phyloP scores from a whole-genome alignment of 2,113 vertebrate genomes.

The Ictalurus furcatus region DNA sequence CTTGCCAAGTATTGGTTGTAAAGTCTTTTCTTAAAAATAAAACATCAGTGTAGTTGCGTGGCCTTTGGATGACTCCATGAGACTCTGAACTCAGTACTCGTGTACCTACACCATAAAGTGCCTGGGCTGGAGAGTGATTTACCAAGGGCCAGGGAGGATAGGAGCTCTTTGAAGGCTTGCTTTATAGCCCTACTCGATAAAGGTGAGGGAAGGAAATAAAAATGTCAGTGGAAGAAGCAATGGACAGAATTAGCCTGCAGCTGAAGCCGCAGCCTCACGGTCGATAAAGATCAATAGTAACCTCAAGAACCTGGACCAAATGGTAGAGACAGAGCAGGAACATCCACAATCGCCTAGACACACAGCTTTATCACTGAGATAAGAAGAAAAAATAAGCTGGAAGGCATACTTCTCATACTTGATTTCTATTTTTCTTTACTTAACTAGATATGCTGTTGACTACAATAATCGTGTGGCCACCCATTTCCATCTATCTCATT shows the following conservation, averaged over 20 bases:
- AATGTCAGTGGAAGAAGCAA: slow-evolving; percentile 60
- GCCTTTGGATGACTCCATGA: background rate
- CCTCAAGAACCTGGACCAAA: slow-evolving; percentile 55
- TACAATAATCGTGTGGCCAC: background rate
- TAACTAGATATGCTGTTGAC: slow-evolving; percentile 6
- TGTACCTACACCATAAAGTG: slow-evolving; percentile 15
- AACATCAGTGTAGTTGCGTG: background rate
- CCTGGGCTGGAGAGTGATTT: slow-evolving; percentile 30
- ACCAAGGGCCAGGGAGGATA: slow-evolving; percentile 7
- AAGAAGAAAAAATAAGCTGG: slow-evolving; percentile 4
- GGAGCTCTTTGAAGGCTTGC: slow-evolving; percentile 30
- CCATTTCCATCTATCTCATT: slow-evolving; percentile 15
- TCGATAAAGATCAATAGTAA: slow-evolving; percentile 65
- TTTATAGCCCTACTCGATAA: slow-evolving; percentile 56
- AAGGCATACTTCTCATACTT: background rate
- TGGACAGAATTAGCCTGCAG: slow-evolving; percentile 58
- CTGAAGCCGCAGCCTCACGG: slow-evolving; percentile 47
- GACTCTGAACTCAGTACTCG: background rate
- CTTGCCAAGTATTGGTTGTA: background rate
- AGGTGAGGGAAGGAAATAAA: slow-evolving; percentile 57
- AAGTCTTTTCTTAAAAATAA: slow-evolving; percentile 6
- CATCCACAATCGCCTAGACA: background rate
- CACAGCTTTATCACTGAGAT: slow-evolving; percentile 6
- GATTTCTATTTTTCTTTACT: background rate
- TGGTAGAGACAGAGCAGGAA: slow-evolving; percentile 46